These are phyloP conservation scores for Mycteria americana DNA, from an alignment of 2,797 vertebrate species.

Conservation along the genomic window DNA sequence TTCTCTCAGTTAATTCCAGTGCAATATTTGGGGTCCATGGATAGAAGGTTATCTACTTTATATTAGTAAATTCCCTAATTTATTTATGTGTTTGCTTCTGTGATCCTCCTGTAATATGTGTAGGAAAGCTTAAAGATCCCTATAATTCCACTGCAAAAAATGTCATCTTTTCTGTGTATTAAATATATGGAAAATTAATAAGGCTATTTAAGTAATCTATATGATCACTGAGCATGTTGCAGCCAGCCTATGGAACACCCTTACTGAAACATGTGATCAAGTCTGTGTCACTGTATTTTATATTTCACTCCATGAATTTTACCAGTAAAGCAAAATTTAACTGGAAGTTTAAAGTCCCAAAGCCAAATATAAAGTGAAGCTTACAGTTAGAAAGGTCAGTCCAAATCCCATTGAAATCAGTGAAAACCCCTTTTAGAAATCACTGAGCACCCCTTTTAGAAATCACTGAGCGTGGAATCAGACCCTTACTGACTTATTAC, in stretches of 20 bases:
- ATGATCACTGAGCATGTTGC: neutral
- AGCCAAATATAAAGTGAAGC: neutral
- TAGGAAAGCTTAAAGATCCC: neutral
- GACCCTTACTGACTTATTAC: neutral
- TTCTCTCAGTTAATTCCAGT: neutral
- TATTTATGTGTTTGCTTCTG: accelerated
- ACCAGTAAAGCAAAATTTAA: neutral
- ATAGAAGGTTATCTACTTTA: neutral
- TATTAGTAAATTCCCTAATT: neutral
- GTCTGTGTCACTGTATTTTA: neutral
- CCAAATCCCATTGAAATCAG: neutral
- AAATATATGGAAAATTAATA: neutral
- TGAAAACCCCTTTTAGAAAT: neutral
- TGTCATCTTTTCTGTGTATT: neutral
- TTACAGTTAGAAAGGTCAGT: neutral
- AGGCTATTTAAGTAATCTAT: neutral
- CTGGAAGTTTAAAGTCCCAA: neutral
- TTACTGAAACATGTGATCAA: neutral
- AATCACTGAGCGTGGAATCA: neutral
- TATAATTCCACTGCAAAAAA: neutral
- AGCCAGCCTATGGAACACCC: neutral
- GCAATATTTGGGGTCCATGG: neutral
- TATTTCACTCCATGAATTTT: neutral
- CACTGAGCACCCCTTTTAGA: neutral
- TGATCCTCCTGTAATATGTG: neutral